Conservation (phyloP, 2,113 vertebrate genomes). For the Podiceps cristatus region DNA sequence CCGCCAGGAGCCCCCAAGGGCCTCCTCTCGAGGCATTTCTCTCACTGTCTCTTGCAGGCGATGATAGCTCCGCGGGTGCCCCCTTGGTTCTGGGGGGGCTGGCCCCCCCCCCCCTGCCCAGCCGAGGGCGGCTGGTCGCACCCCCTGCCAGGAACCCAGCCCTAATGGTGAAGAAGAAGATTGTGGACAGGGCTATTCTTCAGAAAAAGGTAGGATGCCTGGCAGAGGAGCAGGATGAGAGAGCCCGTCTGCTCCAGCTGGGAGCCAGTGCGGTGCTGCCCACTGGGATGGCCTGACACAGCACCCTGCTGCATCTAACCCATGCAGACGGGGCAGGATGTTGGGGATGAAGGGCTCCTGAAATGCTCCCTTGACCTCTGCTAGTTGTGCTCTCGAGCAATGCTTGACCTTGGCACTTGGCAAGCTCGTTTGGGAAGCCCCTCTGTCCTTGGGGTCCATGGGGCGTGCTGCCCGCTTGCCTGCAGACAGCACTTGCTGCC, state of each 20-base stretch:
- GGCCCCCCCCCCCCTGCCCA: not conserved
- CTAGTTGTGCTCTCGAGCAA: not conserved
- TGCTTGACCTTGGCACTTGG: not conserved
- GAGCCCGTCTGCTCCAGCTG: accelerated
- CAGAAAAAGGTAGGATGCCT: slow-evolving; percentile 77
- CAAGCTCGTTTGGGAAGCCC: accelerated
- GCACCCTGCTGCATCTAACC: not conserved
- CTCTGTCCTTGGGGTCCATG: not conserved
- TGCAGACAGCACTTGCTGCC: not conserved
- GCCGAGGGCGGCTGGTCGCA: slow-evolving; percentile 56
- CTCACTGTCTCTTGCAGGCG: not conserved
- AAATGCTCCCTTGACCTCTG: not conserved
- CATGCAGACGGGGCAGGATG: not conserved
- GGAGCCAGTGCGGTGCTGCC: accelerated
- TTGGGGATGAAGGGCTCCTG: not conserved
- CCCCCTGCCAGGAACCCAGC: slow-evolving; percentile 74
- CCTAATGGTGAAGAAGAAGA: slow-evolving; percentile 77
- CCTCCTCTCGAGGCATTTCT: not conserved
- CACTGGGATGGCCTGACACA: accelerated
- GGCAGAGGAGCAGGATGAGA: accelerated
- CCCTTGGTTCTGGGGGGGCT: accelerated
- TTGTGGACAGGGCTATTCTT: slow-evolving; percentile 80
- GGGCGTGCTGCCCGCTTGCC: accelerated
- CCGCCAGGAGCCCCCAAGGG: accelerated
- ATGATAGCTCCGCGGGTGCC: not conserved